Evolutionary conservation across 2,113 vertebrate species (phyloP).

Genomic region (Calyptommatus sinebrachiatus): DNA sequence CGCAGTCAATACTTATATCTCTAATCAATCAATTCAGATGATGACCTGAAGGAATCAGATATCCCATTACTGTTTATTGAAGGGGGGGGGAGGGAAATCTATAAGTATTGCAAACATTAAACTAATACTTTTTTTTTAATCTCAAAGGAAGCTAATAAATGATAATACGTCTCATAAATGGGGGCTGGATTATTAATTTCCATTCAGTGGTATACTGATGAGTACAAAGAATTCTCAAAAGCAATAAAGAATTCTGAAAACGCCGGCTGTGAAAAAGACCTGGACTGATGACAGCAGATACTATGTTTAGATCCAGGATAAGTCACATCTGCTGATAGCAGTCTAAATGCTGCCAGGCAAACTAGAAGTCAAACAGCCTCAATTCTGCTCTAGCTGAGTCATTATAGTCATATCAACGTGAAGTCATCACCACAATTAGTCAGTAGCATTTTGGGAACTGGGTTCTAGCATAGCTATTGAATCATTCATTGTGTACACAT

Average conservation of each 20-base stretch:
- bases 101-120: conserved; percentile 15
- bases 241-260: not conserved
- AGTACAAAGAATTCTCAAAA: not conserved
- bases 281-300: not conserved
- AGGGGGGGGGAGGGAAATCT: not conserved
- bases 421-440: not conserved
- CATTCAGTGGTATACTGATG: not conserved
- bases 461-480: not conserved
- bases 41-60: conserved; percentile 28
- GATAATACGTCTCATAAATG: conserved; percentile 13
- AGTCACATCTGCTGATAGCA: conserved; percentile 6
- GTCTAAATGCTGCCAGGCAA: not conserved
- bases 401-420: not conserved
- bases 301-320: not conserved
- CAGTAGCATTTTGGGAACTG: not conserved
- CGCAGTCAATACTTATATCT: conserved; percentile 38
- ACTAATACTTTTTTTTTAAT: conserved; percentile 1
- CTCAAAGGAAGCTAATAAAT: conserved; percentile 7
- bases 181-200: conserved; percentile 4
- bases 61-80: conserved; percentile 30
- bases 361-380: not conserved
- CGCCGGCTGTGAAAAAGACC: not conserved
- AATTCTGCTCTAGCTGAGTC: not conserved
- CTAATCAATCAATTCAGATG: conserved; percentile 26
- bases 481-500: not conserved